phyloP scores from a whole-genome alignment of 2,797 vertebrate species.

The Eospalax fontanierii region DNA sequence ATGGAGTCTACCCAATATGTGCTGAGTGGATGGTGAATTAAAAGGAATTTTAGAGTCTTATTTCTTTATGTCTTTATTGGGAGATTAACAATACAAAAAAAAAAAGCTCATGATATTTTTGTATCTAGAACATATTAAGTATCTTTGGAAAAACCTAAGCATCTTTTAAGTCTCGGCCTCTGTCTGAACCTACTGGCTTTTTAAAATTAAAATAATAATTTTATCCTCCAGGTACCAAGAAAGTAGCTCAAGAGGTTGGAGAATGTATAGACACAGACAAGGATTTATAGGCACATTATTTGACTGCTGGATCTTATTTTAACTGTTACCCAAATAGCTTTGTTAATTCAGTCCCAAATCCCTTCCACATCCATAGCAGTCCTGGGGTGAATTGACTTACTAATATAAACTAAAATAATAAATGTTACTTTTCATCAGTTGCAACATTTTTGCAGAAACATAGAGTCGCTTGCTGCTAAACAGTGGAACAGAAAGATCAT shows the following conservation, averaged over 20 bases:
- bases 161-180: slow-evolving; percentile 39
- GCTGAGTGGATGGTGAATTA: neutral
- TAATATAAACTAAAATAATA: slow-evolving; percentile 73
- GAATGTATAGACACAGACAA: slow-evolving; percentile 53
- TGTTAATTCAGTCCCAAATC: slow-evolving; percentile 71
- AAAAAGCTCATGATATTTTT: slow-evolving; percentile 20
- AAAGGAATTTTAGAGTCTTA: neutral
- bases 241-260: slow-evolving; percentile 67
- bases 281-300: slow-evolving; percentile 74
- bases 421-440: slow-evolving; percentile 66
- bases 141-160: slow-evolving; percentile 45
- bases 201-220: slow-evolving; percentile 80
- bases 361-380: slow-evolving; percentile 29
- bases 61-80: slow-evolving; percentile 4
- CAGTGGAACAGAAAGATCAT: slow-evolving; percentile 8
- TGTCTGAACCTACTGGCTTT: slow-evolving; percentile 60
- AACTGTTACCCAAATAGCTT: slow-evolving; percentile 62
- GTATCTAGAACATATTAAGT: slow-evolving; percentile 53
- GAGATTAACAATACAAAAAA: slow-evolving; percentile 38
- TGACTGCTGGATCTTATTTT: slow-evolving; percentile 71
- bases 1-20: neutral
- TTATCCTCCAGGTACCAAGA: slow-evolving; percentile 63
- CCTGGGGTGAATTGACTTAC: slow-evolving; percentile 74
- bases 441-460: slow-evolving; percentile 54
- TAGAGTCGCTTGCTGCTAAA: slow-evolving; percentile 37